A percentile compares a stretch with the other conserved stretches of the same genome.
Evolutionary conservation across 2,113 vertebrate species (phyloP).

Genomic region (Tringa solitaria): DNA sequence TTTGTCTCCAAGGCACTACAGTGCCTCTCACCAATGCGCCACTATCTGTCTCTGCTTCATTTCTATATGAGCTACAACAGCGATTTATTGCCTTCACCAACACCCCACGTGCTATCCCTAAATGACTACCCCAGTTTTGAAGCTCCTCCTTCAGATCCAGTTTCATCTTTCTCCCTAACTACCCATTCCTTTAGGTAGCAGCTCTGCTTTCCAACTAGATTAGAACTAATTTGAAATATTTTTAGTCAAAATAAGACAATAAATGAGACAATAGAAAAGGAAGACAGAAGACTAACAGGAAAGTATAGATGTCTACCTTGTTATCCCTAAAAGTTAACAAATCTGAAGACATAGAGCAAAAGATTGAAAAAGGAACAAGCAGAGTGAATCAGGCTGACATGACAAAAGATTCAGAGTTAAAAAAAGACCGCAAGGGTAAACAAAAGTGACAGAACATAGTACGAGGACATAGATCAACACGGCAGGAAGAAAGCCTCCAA

Average conservation of each 20-base stretch:
- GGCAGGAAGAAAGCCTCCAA: background rate
- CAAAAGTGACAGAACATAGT: background rate
- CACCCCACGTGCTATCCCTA: no score
- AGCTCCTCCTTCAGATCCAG: background rate
- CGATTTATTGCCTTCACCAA: background rate
- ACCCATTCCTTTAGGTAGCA: background rate
- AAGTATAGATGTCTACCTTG: background rate
- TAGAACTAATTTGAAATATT: background rate
- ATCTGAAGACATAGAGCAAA: background rate
- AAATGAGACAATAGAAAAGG: background rate
- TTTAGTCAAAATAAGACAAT: background rate
- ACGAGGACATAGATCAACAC: background rate
- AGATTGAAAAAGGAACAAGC: background rate
- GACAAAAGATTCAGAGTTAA: background rate
- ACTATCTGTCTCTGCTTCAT: background rate
- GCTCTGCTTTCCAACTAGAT: background rate
- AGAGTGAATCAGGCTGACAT: background rate
- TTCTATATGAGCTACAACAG: background rate
- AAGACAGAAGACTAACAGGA: background rate
- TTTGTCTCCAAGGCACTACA: background rate
- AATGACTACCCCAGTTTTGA: background rate
- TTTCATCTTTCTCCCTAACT: background rate
- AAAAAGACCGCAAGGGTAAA: background rate
- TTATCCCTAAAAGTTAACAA: background rate
- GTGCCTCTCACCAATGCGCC: background rate